phyloP scores from a whole-genome alignment of 2,888 invertebrate genomes.

The Lacanobia oleracea region DNA sequence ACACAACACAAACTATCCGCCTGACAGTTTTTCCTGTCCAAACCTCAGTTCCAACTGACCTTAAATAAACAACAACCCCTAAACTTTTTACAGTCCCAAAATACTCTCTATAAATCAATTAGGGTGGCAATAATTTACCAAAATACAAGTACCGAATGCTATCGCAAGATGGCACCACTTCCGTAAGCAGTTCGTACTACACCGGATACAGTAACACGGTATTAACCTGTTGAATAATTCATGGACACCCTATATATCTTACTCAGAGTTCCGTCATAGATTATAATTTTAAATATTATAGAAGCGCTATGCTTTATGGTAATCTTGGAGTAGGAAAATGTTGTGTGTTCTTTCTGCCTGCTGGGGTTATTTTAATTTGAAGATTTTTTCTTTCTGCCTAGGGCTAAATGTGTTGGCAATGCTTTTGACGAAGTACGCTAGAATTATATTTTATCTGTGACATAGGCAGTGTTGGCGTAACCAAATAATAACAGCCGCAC shows the following conservation, averaged over 20 bases:
- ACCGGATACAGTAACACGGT: conserved; percentile 67
- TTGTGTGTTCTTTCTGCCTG: conserved; percentile 10
- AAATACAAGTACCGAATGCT: conserved; percentile 56
- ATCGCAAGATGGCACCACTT: conserved; percentile 67
- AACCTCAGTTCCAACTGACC: conserved; percentile 11
- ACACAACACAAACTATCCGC: neutral
- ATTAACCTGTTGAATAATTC: conserved; percentile 70
- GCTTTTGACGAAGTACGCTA: neutral
- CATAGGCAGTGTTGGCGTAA: too few species aligned
- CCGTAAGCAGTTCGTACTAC: conserved; percentile 58
- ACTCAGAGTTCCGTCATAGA: conserved; percentile 58
- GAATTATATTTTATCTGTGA: neutral
- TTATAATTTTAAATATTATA: conserved; percentile 64
- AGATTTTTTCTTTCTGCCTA: neutral
- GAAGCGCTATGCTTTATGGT: conserved; percentile 39
- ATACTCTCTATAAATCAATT: conserved; percentile 61
- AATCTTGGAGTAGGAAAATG: conserved; percentile 22
- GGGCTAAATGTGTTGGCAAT: neutral
- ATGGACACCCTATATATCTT: conserved; percentile 66
- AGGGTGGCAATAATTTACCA: conserved; percentile 56
- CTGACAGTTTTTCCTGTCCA: conserved; percentile 5
- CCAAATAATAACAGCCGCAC: neutral
- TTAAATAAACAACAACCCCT: conserved; percentile 18
- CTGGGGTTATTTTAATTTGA: neutral
- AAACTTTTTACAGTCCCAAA: conserved; percentile 38